Evolutionary conservation across 2,888 invertebrate genomes (phyloP), one percentile per base, ranked within the genome.

Genomic region (Epinotia bilunana): DNA sequence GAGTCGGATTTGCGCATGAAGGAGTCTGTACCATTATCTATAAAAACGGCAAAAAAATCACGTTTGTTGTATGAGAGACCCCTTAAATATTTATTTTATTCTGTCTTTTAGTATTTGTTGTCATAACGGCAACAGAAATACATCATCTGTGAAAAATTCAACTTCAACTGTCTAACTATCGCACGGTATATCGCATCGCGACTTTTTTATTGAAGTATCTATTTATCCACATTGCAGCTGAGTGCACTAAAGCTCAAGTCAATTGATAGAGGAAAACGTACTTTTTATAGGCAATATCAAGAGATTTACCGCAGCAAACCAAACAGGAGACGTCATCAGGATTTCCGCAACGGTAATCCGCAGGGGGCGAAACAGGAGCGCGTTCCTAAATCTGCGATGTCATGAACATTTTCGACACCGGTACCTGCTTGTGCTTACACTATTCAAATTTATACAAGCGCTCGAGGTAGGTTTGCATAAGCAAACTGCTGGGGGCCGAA

Each of bases 371-470:
- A 61, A 68, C 74, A 69, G 74, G 57, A 74, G 64, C 64, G 71
- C 60, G 53, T 55, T 28, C 60, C 57, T 75, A 75, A 75, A 75
- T 75, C 75, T 75, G 75, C 75, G 33, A 67, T 67, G 75, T 75
- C 75, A 75, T 72, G 75, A 72, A 75, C 71, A 75, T 67, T 75
- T 75, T 75, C 71, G 67, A 75, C 75, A 72, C 75, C 67, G 76
- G 77, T 78, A 80, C 80, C 81, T 81, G 79, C 80, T 83, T 83
- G 81, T 81, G 79, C 81, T 84, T 83, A 84, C 86, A 84, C 87
- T 87, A 88, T 89, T 88, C 85, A 88, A 87, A 89, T 87, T 84
- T 85, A 84, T 84, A 86, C 87, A 86, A 86, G 86, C 78, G 79
- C 78, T 78, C 80, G 83, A 83, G 82, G 85, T 82, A 83, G 81